phyloP scores from a whole-genome alignment of 2,113 vertebrate genomes.

The Plectropomus leopardus region DNA sequence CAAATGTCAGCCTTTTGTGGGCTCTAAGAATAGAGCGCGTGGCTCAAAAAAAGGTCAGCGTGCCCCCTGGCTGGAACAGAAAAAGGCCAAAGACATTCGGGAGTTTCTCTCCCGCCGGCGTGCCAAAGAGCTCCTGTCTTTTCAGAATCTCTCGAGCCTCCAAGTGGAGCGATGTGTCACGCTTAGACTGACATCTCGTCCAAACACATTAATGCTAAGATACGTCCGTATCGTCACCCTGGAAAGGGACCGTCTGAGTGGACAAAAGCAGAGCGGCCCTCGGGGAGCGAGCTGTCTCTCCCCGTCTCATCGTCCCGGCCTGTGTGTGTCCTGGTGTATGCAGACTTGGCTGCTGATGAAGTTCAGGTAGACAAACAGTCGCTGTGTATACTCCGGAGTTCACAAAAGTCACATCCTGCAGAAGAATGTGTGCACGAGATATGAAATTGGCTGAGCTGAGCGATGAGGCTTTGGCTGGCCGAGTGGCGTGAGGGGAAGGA shows the following conservation, averaged over 20 bases:
- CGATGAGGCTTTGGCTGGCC: background rate
- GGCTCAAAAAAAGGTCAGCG: constrained; percentile 20
- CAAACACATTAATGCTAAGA: constrained; percentile 66
- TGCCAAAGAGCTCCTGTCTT: constrained; percentile 29
- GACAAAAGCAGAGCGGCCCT: constrained; percentile 53
- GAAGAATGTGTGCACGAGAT: constrained; percentile 58
- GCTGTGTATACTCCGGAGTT: constrained; percentile 47
- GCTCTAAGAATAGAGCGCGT: constrained; percentile 39
- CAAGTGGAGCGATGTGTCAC: constrained; percentile 51
- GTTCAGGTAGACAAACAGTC: constrained; percentile 55
- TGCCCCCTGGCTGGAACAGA: constrained; percentile 25
- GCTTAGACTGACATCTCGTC: constrained; percentile 62
- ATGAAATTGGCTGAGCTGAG: constrained; percentile 41
- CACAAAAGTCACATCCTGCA: constrained; percentile 77
- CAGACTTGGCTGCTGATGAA: constrained; percentile 52
- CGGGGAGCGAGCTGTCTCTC: constrained; percentile 45
- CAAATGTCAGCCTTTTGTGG: constrained; percentile 61
- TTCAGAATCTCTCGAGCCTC: constrained; percentile 19
- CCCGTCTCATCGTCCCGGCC: constrained; percentile 24
- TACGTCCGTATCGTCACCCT: constrained; percentile 33
- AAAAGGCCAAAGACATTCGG: constrained; percentile 53
- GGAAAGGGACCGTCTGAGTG: constrained; percentile 43
- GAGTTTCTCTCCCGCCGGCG: constrained; percentile 35
- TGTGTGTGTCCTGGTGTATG: constrained; percentile 14
- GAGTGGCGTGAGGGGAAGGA: constrained; percentile 56